Evolutionary conservation across 2,888 invertebrate species (phyloP).

Genomic region (Shargacucullia verbasci): DNA sequence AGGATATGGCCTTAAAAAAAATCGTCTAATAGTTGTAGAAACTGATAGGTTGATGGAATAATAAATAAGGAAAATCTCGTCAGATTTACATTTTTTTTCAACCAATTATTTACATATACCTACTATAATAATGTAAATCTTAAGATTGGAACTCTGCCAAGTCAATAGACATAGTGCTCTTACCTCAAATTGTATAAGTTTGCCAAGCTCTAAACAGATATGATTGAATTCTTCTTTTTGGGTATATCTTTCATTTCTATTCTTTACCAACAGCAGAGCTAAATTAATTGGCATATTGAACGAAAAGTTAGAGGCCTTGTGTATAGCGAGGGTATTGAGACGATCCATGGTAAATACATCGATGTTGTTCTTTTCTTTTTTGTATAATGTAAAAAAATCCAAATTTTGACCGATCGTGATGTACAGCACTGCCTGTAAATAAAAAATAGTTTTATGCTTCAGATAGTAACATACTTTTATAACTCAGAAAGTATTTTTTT

Average conservation of each 20-base stretch:
- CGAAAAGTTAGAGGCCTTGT: conserved; percentile 2
- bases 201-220: conserved; percentile 2
- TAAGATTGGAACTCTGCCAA: too few species aligned
- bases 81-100: too few species aligned
- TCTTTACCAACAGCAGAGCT: background rate
- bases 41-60: too few species aligned
- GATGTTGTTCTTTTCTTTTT: conserved; percentile 4
- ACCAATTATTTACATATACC: too few species aligned
- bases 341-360: background rate
- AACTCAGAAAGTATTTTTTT: too few species aligned
- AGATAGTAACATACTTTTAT: too few species aligned
- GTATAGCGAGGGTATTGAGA: background rate
- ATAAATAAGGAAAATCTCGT: too few species aligned
- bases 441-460: background rate
- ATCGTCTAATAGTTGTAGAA: too few species aligned
- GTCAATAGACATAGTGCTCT: background rate
- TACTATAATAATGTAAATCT: too few species aligned
- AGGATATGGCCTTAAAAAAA: too few species aligned
- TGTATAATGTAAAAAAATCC: conserved; percentile 12
- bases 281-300: conserved; percentile 1
- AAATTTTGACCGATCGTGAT: conserved; percentile 30
- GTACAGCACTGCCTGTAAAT: conserved; percentile 29
- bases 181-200: conserved; percentile 4
- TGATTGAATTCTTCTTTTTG: conserved; percentile 4
- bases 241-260: background rate